Evolutionary conservation across 2,113 vertebrate species (phyloP).

Genomic region (Edolisoma coerulescens): DNA sequence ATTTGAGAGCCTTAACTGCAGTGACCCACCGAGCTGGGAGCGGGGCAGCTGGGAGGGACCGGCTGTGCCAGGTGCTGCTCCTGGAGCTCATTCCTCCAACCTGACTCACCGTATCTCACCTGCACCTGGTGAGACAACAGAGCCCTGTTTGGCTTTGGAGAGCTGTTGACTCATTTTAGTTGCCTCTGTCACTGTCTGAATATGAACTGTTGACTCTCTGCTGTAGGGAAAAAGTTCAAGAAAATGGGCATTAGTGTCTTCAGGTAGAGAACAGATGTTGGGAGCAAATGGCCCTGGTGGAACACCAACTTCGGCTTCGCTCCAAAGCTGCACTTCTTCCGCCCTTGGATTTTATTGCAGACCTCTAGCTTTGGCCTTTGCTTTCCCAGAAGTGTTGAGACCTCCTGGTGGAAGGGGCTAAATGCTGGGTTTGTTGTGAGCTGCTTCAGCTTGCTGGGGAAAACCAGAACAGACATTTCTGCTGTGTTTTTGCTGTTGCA

Average conservation of each 20-base stretch:
- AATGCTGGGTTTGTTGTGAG: neutral
- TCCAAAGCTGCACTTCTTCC: neutral
- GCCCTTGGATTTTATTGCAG: neutral
- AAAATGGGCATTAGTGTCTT: neutral
- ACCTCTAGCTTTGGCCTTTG: neutral
- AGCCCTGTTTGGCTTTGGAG: neutral
- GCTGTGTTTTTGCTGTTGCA: neutral
- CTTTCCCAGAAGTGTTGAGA: neutral
- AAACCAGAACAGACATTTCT: neutral
- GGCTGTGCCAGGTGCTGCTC: neutral
- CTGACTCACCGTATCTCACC: constrained; percentile 12
- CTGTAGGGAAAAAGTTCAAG: neutral
- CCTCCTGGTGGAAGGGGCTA: neutral
- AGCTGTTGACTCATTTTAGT: neutral
- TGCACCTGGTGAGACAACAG: neutral
- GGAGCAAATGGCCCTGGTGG: neutral
- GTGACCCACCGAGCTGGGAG: neutral
- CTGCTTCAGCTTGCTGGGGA: neutral
- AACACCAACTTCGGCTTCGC: neutral
- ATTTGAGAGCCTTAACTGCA: neutral
- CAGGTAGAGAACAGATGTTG: neutral
- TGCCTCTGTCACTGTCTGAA: neutral
- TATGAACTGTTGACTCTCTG: neutral
- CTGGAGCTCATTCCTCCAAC: neutral
- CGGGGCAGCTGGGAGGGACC: rapidly evolving